Evolutionary conservation across 2,113 vertebrate genomes (phyloP), one percentile per base, ranked within the genome.

Genomic region (Perccottus glenii): DNA sequence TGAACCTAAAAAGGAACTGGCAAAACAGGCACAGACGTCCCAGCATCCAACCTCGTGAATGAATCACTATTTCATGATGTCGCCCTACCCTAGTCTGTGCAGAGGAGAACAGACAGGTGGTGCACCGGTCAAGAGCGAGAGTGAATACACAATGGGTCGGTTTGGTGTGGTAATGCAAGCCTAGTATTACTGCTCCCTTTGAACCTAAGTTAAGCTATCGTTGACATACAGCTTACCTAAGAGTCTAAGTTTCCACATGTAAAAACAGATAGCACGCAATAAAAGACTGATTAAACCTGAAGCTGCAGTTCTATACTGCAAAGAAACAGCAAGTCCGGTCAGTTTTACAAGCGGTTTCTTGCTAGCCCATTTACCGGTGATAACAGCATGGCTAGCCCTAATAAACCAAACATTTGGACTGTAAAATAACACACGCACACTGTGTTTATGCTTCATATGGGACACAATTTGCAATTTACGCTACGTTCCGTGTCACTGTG

Each of bases 281-380:
- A 12, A 32, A 35, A 16, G 32, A 45, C 32, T 16, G 44, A 9
- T 49, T 0, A 32, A 33, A 59, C 43, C 11, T 9, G 56, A n/a
- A 6, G 57, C 47, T 48, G 44, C 38, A 12, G 11, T 16, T 10
- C 35, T n/a, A 51, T 10, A 12, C 9, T 32, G 36, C 66, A 51
- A 64, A 76, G 45, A 63, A 77, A 48, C 63, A 42, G 40, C 38
- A 45, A 59, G 55, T 64, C 46, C 11, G 60, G 53, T 65, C 78
- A 70, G 64, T 65, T 66, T 40, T 12, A 36, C 19, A 16, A 42
- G 12, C 64, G 47, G 48, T 57, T 55, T 65, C 58, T 5, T 40
- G 60, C 69, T 78, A 77, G 81, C 82, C 75, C 72, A 85, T 65
- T 70, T 49, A 73, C 78, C 80, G 82, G 85, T 72, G 72, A 65